These are phyloP conservation scores for Hybos culiciformis DNA, from an alignment of 2,888 invertebrate species.

Conservation along the genomic window DNA sequence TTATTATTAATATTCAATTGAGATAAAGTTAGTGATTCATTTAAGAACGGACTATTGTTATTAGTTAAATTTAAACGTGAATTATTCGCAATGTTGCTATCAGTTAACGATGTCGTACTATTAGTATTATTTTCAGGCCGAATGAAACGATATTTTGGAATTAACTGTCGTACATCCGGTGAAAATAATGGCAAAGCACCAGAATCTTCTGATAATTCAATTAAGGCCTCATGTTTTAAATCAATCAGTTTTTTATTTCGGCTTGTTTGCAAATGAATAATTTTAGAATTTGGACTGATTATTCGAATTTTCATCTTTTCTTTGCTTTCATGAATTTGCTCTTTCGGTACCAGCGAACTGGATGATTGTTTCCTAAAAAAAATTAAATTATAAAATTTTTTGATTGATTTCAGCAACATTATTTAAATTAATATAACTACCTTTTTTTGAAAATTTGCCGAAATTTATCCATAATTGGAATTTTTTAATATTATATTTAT, in stretches of 20 bases:
- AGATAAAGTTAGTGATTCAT: constrained; percentile 24
- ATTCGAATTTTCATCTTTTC: constrained; percentile 26
- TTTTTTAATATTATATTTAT: neutral
- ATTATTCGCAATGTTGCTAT: too few relatives aligned
- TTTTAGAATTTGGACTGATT: constrained; percentile 29
- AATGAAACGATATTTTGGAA: constrained; percentile 27
- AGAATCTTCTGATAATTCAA: constrained; percentile 29
- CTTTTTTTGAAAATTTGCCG: neutral
- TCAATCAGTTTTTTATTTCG: constrained; percentile 25
- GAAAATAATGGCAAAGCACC: constrained; percentile 29
- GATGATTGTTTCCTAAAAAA: neutral
- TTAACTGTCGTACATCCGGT: constrained; percentile 26
- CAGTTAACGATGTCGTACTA: too few relatives aligned
- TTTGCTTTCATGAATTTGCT: constrained; percentile 11
- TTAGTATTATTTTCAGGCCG: constrained; percentile 26
- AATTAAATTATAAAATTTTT: too few relatives aligned
- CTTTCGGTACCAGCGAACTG: neutral
- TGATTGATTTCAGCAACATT: too few relatives aligned
- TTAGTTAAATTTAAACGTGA: constrained; percentile 12
- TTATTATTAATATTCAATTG: constrained; percentile 25
- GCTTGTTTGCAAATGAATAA: constrained; percentile 25
- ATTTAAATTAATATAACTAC: too few relatives aligned
- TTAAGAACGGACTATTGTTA: constrained; percentile 15
- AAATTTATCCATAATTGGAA: neutral
- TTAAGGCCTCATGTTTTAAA: constrained; percentile 28